phyloP scores from a whole-genome alignment of 1,140 invertebrate species.

The Danaus melanippus region DNA sequence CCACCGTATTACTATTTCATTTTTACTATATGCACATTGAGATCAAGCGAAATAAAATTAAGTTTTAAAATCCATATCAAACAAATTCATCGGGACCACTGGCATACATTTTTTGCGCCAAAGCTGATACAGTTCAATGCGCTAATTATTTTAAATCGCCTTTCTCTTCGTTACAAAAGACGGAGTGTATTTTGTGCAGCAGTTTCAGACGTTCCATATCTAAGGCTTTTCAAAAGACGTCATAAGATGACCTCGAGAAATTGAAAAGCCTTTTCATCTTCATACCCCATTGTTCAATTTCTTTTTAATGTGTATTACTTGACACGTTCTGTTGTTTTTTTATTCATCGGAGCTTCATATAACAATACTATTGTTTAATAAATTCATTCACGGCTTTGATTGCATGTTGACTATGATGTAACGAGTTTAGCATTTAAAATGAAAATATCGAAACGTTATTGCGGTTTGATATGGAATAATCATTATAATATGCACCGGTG shows the following conservation, averaged over 20 bases:
- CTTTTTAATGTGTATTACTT: too few species aligned
- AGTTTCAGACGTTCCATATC: slow-evolving; percentile 11
- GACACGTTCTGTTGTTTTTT: too few species aligned
- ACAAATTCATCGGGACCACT: slow-evolving; percentile 41
- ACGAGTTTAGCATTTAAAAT: too few species aligned
- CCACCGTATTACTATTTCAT: too few species aligned
- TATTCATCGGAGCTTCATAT: too few species aligned
- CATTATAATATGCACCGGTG: too few species aligned
- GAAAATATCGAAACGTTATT: too few species aligned
- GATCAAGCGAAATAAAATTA: slow-evolving; percentile 8
- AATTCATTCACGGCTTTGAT: too few species aligned
- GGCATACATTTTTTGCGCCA: slow-evolving; percentile 51
- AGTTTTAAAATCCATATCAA: slow-evolving; percentile 14
- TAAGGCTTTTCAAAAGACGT: slow-evolving; percentile 10
- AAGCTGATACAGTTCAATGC: slow-evolving; percentile 49
- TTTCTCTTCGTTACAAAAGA: slow-evolving; percentile 24
- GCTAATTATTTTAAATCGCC: slow-evolving; percentile 19
- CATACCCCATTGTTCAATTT: too few species aligned
- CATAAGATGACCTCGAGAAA: slow-evolving; percentile 8
- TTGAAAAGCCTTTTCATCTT: not conserved
- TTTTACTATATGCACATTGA: slow-evolving; percentile 8
- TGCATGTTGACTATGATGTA: too few species aligned
- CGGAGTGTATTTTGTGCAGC: slow-evolving; percentile 2
- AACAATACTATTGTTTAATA: too few species aligned
- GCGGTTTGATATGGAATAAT: too few species aligned